Evolutionary conservation across 2,797 vertebrate genomes (phyloP).

Genomic region (Pampus argenteus): DNA sequence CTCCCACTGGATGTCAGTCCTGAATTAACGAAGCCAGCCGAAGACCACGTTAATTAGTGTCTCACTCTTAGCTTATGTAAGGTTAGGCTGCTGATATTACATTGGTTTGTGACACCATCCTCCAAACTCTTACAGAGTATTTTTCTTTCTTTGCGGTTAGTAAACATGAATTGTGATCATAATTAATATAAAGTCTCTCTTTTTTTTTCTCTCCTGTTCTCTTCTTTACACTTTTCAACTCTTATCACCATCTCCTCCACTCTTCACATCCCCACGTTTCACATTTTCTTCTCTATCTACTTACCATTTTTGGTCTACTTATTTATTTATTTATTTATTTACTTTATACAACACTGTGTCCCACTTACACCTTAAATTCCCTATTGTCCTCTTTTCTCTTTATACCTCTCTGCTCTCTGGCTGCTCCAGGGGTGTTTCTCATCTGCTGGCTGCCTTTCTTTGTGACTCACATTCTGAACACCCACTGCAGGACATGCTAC

Average conservation of each 20-base stretch:
- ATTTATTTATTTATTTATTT: not conserved
- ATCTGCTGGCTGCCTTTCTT: conserved; percentile 98
- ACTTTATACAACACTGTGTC: not conserved
- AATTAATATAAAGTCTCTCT: conserved; percentile 20
- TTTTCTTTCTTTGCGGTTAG: not conserved
- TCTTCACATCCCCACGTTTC: not conserved
- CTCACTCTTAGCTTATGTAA: not conserved
- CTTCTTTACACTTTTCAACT: not conserved
- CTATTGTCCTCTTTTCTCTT: conserved; percentile 21
- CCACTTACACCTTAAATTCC: conserved; percentile 6
- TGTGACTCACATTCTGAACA: conserved; percentile 94
- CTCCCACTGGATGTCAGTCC: no score
- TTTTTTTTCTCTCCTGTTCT: conserved; percentile 3
- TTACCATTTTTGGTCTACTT: not conserved
- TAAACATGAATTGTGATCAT: not conserved
- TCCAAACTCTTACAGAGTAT: not conserved
- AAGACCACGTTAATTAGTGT: no score
- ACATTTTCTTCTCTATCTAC: conserved; percentile 19
- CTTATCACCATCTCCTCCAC: not conserved
- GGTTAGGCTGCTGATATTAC: not conserved
- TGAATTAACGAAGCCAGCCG: no score
- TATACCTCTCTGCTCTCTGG: conserved; percentile 32
- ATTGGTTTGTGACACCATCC: not conserved
- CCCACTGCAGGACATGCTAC: conserved; percentile 90
- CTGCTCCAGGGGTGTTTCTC: conserved; percentile 90